These are phyloP conservation scores for Eucera pruinosa DNA, from an alignment of 2,888 invertebrate species.

Conservation along the genomic window DNA sequence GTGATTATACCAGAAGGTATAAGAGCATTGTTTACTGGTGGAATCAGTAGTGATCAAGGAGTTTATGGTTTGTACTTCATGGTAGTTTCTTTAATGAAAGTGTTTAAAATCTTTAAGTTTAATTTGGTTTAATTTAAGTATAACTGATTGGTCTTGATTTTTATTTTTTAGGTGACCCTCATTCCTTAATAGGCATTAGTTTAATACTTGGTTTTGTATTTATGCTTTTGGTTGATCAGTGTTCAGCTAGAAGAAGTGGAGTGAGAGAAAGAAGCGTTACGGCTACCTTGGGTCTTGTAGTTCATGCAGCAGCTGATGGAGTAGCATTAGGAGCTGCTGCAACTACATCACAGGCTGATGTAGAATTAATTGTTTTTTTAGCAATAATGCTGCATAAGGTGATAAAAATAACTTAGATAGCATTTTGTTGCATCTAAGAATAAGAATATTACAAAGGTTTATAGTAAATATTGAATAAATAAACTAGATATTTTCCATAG, in stretches of 20 bases:
- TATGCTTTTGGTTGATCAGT: slow-evolving; percentile 98
- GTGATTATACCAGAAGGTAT: slow-evolving; percentile 99
- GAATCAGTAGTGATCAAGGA: slow-evolving; percentile 57
- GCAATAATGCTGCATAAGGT: slow-evolving; percentile 99
- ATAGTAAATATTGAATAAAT: background rate
- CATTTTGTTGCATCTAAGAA: slow-evolving; percentile 12
- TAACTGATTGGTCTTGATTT: slow-evolving; percentile 25
- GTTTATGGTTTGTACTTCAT: slow-evolving; percentile 60
- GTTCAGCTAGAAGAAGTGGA: slow-evolving; percentile 87
- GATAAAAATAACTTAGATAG: slow-evolving; percentile 31
- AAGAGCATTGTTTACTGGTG: slow-evolving; percentile 88
- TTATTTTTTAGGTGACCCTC: slow-evolving; percentile 86
- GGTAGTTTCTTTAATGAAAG: background rate
- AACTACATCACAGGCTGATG: slow-evolving; percentile 97
- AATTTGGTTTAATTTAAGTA: slow-evolving; percentile 1
- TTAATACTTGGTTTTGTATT: slow-evolving; percentile 98
- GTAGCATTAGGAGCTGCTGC: slow-evolving; percentile 99
- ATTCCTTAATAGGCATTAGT: slow-evolving; percentile 95
- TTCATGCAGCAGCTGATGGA: slow-evolving; percentile 99
- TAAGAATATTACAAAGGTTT: background rate
- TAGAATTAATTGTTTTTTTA: slow-evolving; percentile 98
- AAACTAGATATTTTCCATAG: slow-evolving; percentile 81
- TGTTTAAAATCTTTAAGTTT: background rate
- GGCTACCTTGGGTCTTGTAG: slow-evolving; percentile 98
- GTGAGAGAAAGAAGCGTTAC: slow-evolving; percentile 92